Evolutionary conservation across 64 coral and sea anemone genomes (phyloP).

Genomic region (Dendrophyllia cribrosa): DNA sequence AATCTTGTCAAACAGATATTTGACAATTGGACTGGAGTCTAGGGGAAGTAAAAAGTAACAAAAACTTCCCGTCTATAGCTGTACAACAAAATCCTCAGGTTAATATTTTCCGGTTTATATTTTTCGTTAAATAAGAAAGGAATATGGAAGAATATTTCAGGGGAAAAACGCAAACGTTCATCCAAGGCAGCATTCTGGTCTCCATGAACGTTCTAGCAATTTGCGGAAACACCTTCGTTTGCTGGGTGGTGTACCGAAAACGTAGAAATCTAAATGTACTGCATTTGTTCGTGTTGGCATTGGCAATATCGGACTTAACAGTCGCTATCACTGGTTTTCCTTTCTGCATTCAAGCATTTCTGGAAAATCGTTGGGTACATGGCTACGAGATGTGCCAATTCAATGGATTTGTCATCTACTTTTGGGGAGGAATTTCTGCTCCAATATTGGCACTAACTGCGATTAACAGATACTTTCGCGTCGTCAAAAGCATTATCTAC

Average conservation of each 20-base stretch:
- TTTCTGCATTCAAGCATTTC: slow-evolving; percentile 4
- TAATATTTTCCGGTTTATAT: no score
- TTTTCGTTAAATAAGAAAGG: no score
- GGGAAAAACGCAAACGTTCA: neutral
- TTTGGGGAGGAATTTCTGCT: slow-evolving; percentile 36
- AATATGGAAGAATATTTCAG: neutral
- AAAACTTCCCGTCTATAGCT: no score
- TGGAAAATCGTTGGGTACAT: slow-evolving; percentile 33
- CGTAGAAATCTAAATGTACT: neutral
- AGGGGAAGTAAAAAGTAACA: no score
- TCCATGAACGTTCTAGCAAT: slow-evolving; percentile 32
- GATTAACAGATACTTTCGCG: slow-evolving; percentile 39
- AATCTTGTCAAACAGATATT: no score
- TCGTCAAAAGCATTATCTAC: slow-evolving; percentile 44
- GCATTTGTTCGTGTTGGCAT: slow-evolving; percentile 28
- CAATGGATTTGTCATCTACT: slow-evolving; percentile 34
- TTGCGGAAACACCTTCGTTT: slow-evolving; percentile 42
- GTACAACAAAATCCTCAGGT: no score
- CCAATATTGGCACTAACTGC: slow-evolving; percentile 59
- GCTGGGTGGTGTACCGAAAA: slow-evolving; percentile 32
- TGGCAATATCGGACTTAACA: slow-evolving; percentile 53
- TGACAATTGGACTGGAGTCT: no score
- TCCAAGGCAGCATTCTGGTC: neutral
- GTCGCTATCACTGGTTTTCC: slow-evolving; percentile 48
- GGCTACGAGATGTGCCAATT: slow-evolving; percentile 18